These are phyloP conservation scores for Heterodera filipjevi DNA, from an alignment of 2,888 invertebrate genomes.

Conservation along the genomic window DNA sequence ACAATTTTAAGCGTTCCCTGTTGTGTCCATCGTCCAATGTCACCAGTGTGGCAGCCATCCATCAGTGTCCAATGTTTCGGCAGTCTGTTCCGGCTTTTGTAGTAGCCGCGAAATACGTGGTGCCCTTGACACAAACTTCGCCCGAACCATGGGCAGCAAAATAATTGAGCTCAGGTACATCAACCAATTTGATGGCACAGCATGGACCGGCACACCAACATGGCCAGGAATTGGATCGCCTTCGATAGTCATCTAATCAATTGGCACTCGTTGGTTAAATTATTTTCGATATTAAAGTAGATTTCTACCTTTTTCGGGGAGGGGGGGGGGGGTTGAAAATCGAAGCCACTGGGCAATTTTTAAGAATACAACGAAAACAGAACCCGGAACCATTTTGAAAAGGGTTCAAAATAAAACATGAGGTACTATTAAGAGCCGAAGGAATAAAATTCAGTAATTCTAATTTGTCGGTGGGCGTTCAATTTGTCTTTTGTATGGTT, in stretches of 20 bases:
- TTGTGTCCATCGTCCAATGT: slow-evolving; percentile 54
- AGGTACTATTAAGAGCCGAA: too few relatives aligned
- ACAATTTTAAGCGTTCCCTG: slow-evolving; percentile 53
- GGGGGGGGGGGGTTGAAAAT: too few relatives aligned
- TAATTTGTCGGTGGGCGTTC: too few relatives aligned
- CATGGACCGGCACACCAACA: slow-evolving; percentile 96
- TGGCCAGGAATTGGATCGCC: slow-evolving; percentile 70
- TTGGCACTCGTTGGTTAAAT: too few relatives aligned
- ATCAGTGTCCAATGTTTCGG: slow-evolving; percentile 80
- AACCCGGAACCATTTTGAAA: too few relatives aligned
- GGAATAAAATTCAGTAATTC: too few relatives aligned
- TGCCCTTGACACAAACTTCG: slow-evolving; percentile 58
- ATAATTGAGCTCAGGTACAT: slow-evolving; percentile 93
- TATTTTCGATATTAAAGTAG: too few relatives aligned
- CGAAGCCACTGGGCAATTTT: too few relatives aligned
- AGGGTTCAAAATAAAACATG: too few relatives aligned
- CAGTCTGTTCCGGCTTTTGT: slow-evolving; percentile 87
- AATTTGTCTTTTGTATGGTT: too few relatives aligned
- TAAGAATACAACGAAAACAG: too few relatives aligned
- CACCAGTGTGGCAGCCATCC: slow-evolving; percentile 58
- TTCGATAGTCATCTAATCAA: slow-evolving; percentile 64
- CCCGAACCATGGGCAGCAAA: slow-evolving; percentile 64
- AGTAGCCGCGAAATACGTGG: slow-evolving; percentile 68
- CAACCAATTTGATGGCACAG: slow-evolving; percentile 89
- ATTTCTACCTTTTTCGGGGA: too few relatives aligned